A percentile compares a stretch with the other conserved stretches of the same genome.
phyloP scores from a whole-genome alignment of 2,888 invertebrate species.

The Arge pagana region DNA sequence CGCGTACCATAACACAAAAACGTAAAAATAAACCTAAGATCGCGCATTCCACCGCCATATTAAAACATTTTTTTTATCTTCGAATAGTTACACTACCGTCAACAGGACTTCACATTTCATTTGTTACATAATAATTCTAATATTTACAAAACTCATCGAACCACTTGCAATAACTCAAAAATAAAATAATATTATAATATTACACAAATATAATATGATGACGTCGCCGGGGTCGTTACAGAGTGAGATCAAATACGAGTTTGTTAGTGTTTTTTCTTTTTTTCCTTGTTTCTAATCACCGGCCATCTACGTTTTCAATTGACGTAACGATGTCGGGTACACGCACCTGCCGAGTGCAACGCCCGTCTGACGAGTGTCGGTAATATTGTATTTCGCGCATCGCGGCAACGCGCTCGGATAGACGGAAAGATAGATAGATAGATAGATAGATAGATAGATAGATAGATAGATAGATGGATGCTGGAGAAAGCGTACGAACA shows the following conservation, averaged over 20 bases:
- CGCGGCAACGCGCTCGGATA: no score
- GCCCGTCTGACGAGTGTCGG: no score
- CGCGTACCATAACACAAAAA: constrained; percentile 25
- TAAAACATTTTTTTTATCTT: constrained; percentile 23
- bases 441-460: constrained; percentile 29
- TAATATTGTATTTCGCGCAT: no score
- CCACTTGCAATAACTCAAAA: constrained; percentile 25
- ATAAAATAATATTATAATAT: constrained; percentile 45
- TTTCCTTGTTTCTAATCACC: no score
- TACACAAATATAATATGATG: constrained; percentile 45
- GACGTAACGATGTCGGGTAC: no score
- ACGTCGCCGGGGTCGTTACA: constrained; percentile 37
- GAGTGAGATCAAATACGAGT: constrained; percentile 31
- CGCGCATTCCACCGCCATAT: constrained; percentile 24
- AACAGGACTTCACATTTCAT: constrained; percentile 35
- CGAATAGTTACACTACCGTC: constrained; percentile 37
- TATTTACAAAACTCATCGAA: constrained; percentile 43
- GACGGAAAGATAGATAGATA: constrained; percentile 25
- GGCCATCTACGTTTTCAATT: no score
- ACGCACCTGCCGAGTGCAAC: no score
- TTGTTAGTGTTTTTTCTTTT: no score
- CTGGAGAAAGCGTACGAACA: no score
- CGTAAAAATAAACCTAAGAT: constrained; percentile 27
- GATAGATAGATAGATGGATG: constrained; percentile 31
- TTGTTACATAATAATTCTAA: constrained; percentile 34